phyloP scores from a whole-genome alignment of 2,888 invertebrate genomes.

The Pyrochroa serraticornis region DNA sequence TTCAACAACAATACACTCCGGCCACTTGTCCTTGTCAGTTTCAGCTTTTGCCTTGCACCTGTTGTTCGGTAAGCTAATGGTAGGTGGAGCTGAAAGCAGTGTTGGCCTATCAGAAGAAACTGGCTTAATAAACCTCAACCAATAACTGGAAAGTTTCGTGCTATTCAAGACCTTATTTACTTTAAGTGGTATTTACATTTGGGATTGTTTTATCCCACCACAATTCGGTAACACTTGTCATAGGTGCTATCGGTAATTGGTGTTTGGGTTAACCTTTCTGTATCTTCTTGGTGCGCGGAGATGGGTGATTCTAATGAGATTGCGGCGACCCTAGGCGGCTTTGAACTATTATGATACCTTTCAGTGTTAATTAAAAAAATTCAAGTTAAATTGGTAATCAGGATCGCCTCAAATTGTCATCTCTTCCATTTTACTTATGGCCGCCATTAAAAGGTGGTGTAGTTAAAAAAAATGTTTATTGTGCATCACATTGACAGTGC shows the following conservation, averaged over 20 bases:
- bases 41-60: conserved; percentile 31
- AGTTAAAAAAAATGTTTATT: no score
- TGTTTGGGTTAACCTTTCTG: no score
- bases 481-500: no score
- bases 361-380: no score
- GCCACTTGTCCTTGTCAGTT: background rate
- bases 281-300: no score
- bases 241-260: background rate
- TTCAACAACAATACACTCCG: background rate
- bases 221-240: conserved; percentile 8
- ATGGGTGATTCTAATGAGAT: no score
- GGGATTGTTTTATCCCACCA: conserved; percentile 7
- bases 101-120: background rate
- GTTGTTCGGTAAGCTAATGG: conserved; percentile 30
- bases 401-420: no score
- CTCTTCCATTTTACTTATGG: no score
- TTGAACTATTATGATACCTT: no score
- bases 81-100: conserved; percentile 17
- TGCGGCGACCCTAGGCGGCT: no score
- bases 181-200: conserved; percentile 8
- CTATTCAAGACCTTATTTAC: conserved; percentile 3
- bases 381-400: no score
- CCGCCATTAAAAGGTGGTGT: no score
- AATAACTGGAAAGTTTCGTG: background rate
- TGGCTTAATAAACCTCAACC: background rate